Percentiles rank a stretch among this genome's conserved stretches.
Evolutionary conservation across 2,888 invertebrate genomes (phyloP).

Genomic region (Nymphalis c-album): DNA sequence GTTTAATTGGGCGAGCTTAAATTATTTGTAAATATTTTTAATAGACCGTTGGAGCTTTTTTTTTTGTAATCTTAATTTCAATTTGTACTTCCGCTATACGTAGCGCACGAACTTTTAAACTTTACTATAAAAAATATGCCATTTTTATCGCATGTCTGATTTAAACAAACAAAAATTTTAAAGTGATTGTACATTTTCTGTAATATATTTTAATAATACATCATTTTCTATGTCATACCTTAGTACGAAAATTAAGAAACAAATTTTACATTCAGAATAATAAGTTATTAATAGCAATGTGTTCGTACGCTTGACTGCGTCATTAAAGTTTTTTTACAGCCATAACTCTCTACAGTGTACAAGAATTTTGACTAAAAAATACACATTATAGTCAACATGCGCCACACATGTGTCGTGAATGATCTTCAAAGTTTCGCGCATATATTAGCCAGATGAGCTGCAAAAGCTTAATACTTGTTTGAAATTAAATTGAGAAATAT

Average conservation of each 20-base stretch:
- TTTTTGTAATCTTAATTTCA: conserved; percentile 11
- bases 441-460: neutral
- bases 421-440: neutral
- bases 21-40: neutral
- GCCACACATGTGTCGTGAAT: conserved; percentile 31
- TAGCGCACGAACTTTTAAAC: neutral
- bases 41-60: neutral
- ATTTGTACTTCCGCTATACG: neutral
- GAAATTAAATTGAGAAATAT: neutral
- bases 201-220: neutral
- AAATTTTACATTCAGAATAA: conserved; percentile 1
- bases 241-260: neutral
- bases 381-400: conserved; percentile 32
- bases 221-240: neutral
- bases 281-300: conserved; percentile 22
- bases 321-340: conserved; percentile 31
- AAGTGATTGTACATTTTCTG: neutral
- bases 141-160: neutral
- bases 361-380: conserved; percentile 38
- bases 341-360: conserved; percentile 35
- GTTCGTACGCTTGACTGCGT: conserved; percentile 22
- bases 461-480: neutral
- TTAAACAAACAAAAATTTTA: neutral
- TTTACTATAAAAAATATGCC: neutral
- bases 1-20: neutral